These are phyloP conservation scores for Salvelinus sp. DNA, from an alignment of 2,113 vertebrate genomes.

Conservation along the genomic window DNA sequence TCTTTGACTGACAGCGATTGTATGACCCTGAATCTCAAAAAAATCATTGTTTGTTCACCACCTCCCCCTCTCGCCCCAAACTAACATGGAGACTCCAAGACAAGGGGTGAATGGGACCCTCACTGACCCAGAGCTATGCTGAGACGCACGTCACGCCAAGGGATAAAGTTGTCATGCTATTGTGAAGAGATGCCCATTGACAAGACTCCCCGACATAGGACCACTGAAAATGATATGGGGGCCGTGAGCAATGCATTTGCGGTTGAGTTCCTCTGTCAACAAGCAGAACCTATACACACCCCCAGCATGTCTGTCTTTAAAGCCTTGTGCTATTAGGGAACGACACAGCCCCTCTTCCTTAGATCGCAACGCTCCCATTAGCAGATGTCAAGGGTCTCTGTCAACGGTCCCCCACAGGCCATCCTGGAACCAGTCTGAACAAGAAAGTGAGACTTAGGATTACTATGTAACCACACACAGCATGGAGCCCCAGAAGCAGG, in stretches of 20 bases:
- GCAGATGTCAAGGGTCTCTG: conserved; percentile 56
- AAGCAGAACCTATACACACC: not conserved
- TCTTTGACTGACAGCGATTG: too few relatives aligned
- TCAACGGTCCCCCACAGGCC: conserved; percentile 44
- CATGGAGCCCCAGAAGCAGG: conserved; percentile 23
- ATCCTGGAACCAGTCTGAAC: conserved; percentile 59
- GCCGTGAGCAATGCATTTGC: not conserved
- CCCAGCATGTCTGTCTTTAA: conserved; percentile 18
- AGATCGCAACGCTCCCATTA: conserved; percentile 51
- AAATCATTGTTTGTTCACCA: not conserved
- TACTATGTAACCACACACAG: conserved; percentile 45
- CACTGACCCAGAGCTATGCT: conserved; percentile 16
- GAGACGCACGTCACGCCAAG: not conserved
- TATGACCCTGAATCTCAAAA: too few relatives aligned
- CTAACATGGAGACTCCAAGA: conserved; percentile 2
- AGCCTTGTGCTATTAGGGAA: not conserved
- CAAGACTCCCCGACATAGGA: not conserved
- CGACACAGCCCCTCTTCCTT: conserved; percentile 38
- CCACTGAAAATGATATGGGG: conserved; percentile 1
- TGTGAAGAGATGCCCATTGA: conserved; percentile 25
- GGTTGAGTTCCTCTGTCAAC: conserved; percentile 30
- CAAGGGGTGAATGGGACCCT: conserved; percentile 15
- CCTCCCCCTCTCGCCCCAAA: not conserved
- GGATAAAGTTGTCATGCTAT: conserved; percentile 32
- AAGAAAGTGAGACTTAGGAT: conserved; percentile 51